Evolutionary conservation across 1,140 invertebrate genomes (phyloP).

Genomic region (Maconellicoccus hirsutus): DNA sequence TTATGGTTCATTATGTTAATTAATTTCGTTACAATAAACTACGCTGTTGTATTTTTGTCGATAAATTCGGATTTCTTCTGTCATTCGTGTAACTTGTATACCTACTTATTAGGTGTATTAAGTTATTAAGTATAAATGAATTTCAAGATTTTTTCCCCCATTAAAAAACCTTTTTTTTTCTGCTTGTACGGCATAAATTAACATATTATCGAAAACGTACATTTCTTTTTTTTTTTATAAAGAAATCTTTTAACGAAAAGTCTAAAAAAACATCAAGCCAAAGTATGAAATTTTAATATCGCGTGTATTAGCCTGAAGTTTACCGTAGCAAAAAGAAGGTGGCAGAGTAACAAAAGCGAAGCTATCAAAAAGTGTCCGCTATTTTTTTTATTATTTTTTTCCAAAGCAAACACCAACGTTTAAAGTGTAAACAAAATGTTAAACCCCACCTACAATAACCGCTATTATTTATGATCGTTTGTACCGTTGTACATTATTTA

Average conservation of each 20-base stretch:
- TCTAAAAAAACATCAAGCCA: not conserved
- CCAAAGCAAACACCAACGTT: not conserved
- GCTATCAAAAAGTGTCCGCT: constrained; percentile 3
- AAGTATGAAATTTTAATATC: constrained; percentile 3
- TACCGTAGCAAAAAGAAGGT: not conserved
- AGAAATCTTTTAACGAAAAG: not conserved
- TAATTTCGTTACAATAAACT: not conserved
- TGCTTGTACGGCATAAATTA: not conserved
- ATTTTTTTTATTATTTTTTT: not conserved
- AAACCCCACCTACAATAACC: not conserved
- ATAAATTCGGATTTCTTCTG: not conserved
- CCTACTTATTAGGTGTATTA: no score
- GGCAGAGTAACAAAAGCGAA: constrained; percentile 7
- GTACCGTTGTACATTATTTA: constrained; percentile 9
- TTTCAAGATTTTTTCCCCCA: not conserved
- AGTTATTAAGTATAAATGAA: no score
- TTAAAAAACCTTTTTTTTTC: not conserved
- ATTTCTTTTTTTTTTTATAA: not conserved
- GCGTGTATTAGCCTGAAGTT: not conserved
- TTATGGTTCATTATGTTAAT: not conserved
- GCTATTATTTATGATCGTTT: constrained; percentile 9
- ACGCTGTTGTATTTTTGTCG: not conserved
- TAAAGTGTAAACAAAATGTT: constrained; percentile 1
- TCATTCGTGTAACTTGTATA: no score
- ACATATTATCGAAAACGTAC: not conserved